Evolutionary conservation across 2,113 vertebrate genomes (phyloP).

Genomic region (Catagonus wagneri): DNA sequence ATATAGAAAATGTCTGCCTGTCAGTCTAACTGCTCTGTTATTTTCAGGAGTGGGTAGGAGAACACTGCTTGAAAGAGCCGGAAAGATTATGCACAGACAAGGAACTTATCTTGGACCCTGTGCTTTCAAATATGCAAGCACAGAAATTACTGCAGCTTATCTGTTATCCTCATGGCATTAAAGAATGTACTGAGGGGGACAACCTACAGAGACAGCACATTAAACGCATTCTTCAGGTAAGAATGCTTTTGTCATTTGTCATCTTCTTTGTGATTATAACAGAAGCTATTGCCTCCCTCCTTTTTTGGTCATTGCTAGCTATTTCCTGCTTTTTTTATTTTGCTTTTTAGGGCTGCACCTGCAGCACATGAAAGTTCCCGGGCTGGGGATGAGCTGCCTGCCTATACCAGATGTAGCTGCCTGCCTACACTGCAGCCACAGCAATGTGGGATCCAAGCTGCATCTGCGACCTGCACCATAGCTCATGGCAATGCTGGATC

Average conservation of each 20-base stretch:
- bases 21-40: background rate
- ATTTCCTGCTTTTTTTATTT: too few relatives aligned
- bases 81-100: conserved; percentile 89
- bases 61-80: conserved; percentile 89
- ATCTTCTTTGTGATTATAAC: background rate
- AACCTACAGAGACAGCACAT: conserved; percentile 88
- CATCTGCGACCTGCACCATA: too few relatives aligned
- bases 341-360: too few relatives aligned
- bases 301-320: background rate
- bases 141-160: conserved; percentile 89
- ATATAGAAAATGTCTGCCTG: background rate
- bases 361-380: too few relatives aligned
- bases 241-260: background rate
- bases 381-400: too few relatives aligned
- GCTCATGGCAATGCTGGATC: too few relatives aligned
- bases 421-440: too few relatives aligned
- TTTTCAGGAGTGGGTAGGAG: conserved; percentile 90
- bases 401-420: too few relatives aligned
- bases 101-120: conserved; percentile 89
- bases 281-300: background rate
- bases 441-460: too few relatives aligned
- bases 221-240: conserved; percentile 88
- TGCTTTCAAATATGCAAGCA: conserved; percentile 89
- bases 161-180: conserved; percentile 88
- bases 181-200: conserved; percentile 84